Conservation (phyloP, 35 echinoderm and acorn worm species). For the Lytechinus pictus region DNA sequence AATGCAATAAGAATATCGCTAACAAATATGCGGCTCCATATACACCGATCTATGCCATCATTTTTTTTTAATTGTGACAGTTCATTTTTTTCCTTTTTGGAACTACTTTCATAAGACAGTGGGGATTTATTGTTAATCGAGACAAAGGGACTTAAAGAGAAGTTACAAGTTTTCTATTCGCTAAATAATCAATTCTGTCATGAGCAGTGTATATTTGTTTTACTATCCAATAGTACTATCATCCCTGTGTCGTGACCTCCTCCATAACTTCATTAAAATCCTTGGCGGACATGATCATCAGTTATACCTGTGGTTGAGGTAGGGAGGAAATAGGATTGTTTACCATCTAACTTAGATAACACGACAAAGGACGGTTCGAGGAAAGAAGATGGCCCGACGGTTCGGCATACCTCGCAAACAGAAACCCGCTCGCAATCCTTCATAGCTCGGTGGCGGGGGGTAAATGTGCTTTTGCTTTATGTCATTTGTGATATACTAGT, state of each 20-base stretch:
- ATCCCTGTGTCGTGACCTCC: not conserved
- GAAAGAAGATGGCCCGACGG: not conserved
- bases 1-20: no score
- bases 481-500: not conserved
- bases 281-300: not conserved
- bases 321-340: not conserved
- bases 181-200: no score
- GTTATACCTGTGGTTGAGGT: not conserved
- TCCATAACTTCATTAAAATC: not conserved
- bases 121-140: no score
- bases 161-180: no score
- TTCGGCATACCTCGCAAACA: not conserved
- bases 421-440: not conserved
- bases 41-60: no score
- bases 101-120: no score
- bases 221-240: not conserved
- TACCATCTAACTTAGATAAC: not conserved
- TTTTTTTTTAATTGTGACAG: no score
- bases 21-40: no score
- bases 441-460: not conserved
- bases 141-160: no score
- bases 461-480: slow-evolving; percentile 34
- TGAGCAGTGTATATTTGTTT: no score
- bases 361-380: not conserved
- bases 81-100: no score